These are phyloP conservation scores for Pyrocephalus nanus DNA, from an alignment of 2,797 vertebrate species.

Conservation along the genomic window DNA sequence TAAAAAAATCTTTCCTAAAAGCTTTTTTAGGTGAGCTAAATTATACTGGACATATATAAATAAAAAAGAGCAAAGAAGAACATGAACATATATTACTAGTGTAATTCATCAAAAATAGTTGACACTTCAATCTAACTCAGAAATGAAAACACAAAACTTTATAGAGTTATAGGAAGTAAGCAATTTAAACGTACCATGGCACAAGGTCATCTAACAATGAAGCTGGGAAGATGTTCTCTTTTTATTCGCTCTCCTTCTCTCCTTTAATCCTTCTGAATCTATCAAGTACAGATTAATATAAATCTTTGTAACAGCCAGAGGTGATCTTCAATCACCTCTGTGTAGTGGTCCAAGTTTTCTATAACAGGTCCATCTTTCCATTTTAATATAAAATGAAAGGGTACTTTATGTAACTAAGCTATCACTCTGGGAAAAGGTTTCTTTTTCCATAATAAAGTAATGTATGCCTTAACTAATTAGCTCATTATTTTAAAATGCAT, in stretches of 20 bases:
- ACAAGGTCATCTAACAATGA: slow-evolving; percentile 80
- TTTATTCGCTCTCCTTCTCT: slow-evolving; percentile 58
- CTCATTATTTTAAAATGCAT: slow-evolving; percentile 65
- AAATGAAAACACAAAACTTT: slow-evolving; percentile 85
- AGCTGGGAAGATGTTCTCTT: slow-evolving; percentile 70
- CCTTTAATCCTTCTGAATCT: slow-evolving; percentile 65
- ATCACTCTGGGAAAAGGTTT: slow-evolving; percentile 32
- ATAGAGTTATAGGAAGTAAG: slow-evolving; percentile 84
- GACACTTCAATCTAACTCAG: slow-evolving; percentile 85
- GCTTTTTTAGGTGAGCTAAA: slow-evolving; percentile 76
- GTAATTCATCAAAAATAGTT: slow-evolving; percentile 80
- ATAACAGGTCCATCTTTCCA: slow-evolving; percentile 50
- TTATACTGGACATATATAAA: slow-evolving; percentile 78
- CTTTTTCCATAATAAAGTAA: slow-evolving; percentile 61
- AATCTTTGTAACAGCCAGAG: slow-evolving; percentile 68
- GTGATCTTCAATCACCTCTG: slow-evolving; percentile 74
- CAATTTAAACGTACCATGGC: slow-evolving; percentile 79
- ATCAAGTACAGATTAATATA: slow-evolving; percentile 72
- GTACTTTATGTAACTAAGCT: slow-evolving; percentile 25
- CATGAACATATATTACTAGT: slow-evolving; percentile 81
- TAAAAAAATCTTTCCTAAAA: slow-evolving; percentile 58
- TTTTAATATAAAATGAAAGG: slow-evolving; percentile 65
- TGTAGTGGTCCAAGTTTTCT: slow-evolving; percentile 35
- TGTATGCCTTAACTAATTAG: slow-evolving; percentile 68
- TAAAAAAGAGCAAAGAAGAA: slow-evolving; percentile 80